Evolutionary conservation across 2,797 vertebrate genomes (phyloP), one percentile per base, ranked within the genome.

Genomic region (Karalla daura): DNA sequence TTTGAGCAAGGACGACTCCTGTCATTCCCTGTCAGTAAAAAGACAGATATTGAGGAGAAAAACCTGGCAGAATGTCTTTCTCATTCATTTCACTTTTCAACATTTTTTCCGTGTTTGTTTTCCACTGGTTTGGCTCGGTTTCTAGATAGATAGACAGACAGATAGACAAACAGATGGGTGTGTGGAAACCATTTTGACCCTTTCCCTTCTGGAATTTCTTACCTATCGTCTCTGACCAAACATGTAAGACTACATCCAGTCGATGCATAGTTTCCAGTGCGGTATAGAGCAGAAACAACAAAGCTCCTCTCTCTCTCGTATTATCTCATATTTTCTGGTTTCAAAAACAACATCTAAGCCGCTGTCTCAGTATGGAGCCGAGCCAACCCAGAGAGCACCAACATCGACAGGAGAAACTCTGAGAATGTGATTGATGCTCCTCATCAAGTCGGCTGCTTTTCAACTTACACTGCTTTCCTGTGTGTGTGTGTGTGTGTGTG

Each of bases 301-400:
- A n/a, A n/a, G n/a, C n/a, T n/a, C n/a, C n/a, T n/a, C n/a, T n/a
- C n/a, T n/a, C n/a, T n/a, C n/a, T n/a, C n/a, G n/a, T n/a, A n/a
- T 30, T 49, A 1, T 20, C 37, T 45, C 43, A 35, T 37, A n/a
- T n/a, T n/a, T 11, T 39, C 7, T 32, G 13, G 25, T 9, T 37
- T 27, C 5, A 3, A 41, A 25, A 62, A 28, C 6, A 11, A 40
- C 8, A 21, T 27, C 7, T 25, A 30, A 0, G 4, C 30, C 23
- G 17, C 53, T 35, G 49, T 0, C 23, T 41, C 4, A 33, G 1
- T 5, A 0, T 28, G 5, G 3, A 64, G 28, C 53, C 70, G 76
- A 78, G 63, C 61, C 74, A 84, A 70, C 63, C 64, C 69, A 50
- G 69, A 25, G 54, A 67, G 62, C 66, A 76, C 52, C 47, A 2